Evolutionary conservation across 2,113 vertebrate genomes (phyloP).

Genomic region (Notothenia coriiceps): DNA sequence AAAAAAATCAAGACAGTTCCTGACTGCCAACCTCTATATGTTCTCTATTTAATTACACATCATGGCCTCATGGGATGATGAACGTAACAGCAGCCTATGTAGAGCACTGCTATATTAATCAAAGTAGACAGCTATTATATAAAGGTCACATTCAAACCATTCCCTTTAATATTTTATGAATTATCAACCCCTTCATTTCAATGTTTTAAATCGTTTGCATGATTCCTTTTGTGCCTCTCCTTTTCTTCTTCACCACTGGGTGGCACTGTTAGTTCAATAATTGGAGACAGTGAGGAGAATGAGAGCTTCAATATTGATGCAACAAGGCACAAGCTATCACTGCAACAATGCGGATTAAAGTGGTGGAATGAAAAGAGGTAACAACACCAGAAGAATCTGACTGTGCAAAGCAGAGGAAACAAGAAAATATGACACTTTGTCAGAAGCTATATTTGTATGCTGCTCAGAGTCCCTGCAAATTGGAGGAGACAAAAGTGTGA

Average conservation of each 20-base stretch:
- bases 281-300: neutral
- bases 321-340: conserved; percentile 22
- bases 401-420: conserved; percentile 15
- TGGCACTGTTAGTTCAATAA: conserved; percentile 49
- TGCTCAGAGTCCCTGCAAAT: conserved; percentile 42
- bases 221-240: neutral
- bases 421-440: conserved; percentile 47
- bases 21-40: neutral
- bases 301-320: conserved; percentile 35
- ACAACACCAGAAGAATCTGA: conserved; percentile 24
- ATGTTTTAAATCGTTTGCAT: neutral
- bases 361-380: conserved; percentile 26
- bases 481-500: conserved; percentile 24
- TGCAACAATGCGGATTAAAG: conserved; percentile 55
- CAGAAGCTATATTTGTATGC: conserved; percentile 26
- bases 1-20: neutral
- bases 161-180: neutral
- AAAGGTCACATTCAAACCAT: neutral
- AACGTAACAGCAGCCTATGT: neutral
- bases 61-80: neutral
- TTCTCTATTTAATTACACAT: conserved; percentile 4
- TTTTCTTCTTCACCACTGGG: conserved; percentile 36
- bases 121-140: neutral
- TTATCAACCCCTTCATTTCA: neutral
- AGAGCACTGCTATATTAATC: neutral